These are phyloP conservation scores for Microctenopoma stevenorrisi DNA, from an alignment of 2,797 vertebrate genomes.

Conservation along the genomic window DNA sequence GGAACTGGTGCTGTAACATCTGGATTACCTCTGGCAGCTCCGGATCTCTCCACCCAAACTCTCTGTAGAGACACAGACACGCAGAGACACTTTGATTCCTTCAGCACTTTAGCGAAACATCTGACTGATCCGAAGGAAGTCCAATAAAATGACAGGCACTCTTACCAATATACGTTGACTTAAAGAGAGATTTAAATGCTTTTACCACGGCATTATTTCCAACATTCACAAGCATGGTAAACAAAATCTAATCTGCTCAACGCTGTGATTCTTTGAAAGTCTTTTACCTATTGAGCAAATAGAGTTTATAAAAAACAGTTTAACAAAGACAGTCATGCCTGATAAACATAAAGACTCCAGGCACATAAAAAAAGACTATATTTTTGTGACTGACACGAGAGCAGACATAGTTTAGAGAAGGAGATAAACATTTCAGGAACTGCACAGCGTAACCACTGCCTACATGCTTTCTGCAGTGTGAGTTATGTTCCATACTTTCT, in stretches of 20 bases:
- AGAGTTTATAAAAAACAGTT: neutral
- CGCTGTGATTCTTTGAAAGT: no score
- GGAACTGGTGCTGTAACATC: slow-evolving; percentile 98
- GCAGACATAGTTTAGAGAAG: slow-evolving; percentile 7
- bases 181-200: slow-evolving; percentile 33
- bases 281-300: no score
- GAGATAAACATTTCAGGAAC: slow-evolving; percentile 10
- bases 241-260: neutral
- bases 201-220: slow-evolving; percentile 43
- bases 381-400: neutral
- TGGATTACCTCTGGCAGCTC: slow-evolving; percentile 98
- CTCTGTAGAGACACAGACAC: slow-evolving; percentile 82
- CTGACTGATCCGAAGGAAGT: slow-evolving; percentile 31
- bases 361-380: neutral
- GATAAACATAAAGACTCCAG: neutral
- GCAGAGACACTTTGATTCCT: slow-evolving; percentile 54
- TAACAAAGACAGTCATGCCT: neutral
- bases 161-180: slow-evolving; percentile 11
- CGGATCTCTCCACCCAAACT: slow-evolving; percentile 98
- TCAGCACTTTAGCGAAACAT: slow-evolving; percentile 32
- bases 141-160: slow-evolving; percentile 28
- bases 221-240: slow-evolving; percentile 13
- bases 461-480: slow-evolving; percentile 44
- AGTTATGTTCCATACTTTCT: slow-evolving; percentile 51
- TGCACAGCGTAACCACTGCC: slow-evolving; percentile 28